Conservation (phyloP, 2,797 vertebrate species). For the Scarus forsteni region DNA sequence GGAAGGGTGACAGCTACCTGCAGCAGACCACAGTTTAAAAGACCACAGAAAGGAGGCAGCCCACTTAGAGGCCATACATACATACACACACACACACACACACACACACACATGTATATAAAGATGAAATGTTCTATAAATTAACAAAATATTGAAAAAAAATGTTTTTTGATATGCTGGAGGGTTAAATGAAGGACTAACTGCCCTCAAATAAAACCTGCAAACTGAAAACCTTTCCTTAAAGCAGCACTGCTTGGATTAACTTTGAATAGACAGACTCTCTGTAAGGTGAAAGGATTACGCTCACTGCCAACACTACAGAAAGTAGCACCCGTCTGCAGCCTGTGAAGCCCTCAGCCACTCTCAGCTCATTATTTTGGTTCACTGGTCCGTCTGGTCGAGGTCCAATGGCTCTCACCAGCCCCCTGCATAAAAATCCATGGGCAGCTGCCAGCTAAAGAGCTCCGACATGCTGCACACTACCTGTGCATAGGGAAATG, state of each 20-base stretch:
- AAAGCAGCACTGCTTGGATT: constrained; percentile 21
- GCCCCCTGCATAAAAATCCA: constrained; percentile 48
- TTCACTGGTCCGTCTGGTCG: constrained; percentile 71
- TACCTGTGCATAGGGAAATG: constrained; percentile 39
- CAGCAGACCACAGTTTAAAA: too few species aligned
- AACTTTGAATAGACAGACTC: constrained; percentile 33
- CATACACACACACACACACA: too few species aligned
- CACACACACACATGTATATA: too few species aligned
- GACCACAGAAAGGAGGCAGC: too few species aligned
- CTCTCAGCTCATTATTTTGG: constrained; percentile 74
- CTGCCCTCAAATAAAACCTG: constrained; percentile 12
- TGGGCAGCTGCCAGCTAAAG: constrained; percentile 45
- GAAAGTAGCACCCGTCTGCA: constrained; percentile 48
- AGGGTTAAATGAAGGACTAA: neutral
- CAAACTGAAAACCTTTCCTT: constrained; percentile 15
- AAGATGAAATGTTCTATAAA: too few species aligned
- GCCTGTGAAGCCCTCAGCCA: constrained; percentile 52
- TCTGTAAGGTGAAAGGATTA: constrained; percentile 41
- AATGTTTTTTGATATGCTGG: neutral
- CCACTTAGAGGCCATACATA: too few species aligned
- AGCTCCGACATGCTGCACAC: constrained; percentile 29
- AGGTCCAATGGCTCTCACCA: constrained; percentile 55
- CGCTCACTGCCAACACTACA: constrained; percentile 25
- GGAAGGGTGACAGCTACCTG: too few species aligned
- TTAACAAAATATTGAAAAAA: neutral